Base-by-base conservation (phyloP, 2,888 invertebrate species). In the Sylvicola fuscatus region DNA sequence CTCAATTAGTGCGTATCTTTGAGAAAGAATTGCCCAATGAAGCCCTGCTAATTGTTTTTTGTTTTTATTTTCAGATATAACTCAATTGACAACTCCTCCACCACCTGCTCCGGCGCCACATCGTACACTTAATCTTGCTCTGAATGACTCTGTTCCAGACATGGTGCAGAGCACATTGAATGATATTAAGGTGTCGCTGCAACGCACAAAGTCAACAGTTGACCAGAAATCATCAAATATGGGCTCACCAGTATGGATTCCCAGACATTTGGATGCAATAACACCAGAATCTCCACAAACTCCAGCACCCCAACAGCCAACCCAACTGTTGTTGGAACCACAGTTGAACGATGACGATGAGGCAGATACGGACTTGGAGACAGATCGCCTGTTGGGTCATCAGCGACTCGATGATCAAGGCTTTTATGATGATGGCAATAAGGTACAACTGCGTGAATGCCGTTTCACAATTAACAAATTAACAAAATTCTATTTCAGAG, bases 311-410 rank as follows among this genome's bases (percentile, higher is more conserved):
- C 30, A 12, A 14, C 4, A 12, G 5, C 30, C 30, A 10, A 21
- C 21, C 4, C 21, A 21, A 21, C 8, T 21, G 8, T 21, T 21
- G 8, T 36, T 34, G 6, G 38, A 37, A 16, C 30, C 33, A 11
- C 32, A 26, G 6, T 38, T 34, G 11, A 38, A 38, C 1, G 76
- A 76, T 43, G 53, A 61, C 65, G 83, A 80, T 53, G 89, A 89
- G 60, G 87, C 89, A n/a, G 95, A 95, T 53, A 95, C 95, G 0
- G 95, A 97, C 60, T 72, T 93, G 45, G 95, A 95, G 62, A 95
- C 95, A n/a, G 95, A 95, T 61, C 68, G 92, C 46, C 64, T 95
- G 40, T 68, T 95, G 35, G 92, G 92, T 2, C 90, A 93, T 53
- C 92, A 92, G 55, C 65, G 87, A 46, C 80, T 82, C n/a, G 84